Evolutionary conservation across 2,113 vertebrate species (phyloP), one percentile per base, ranked within the genome.

Genomic region (Hydrolagus affinis): DNA sequence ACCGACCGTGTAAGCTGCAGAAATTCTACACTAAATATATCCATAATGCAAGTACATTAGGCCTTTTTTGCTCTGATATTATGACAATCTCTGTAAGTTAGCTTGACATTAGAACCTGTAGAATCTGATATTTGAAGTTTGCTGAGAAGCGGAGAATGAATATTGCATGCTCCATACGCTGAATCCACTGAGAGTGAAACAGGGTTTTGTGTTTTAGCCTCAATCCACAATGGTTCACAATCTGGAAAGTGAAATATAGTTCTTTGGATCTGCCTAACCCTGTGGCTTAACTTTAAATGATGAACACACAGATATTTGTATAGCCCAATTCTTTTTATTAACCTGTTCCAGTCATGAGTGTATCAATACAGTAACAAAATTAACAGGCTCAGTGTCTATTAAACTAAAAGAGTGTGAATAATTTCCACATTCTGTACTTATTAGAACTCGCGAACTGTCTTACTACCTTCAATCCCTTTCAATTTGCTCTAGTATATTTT

Each of bases 61-160:
- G 72, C 57, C 57, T 62, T 44, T 64, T 83, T 21, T 66, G 25
- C 30, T 83, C 25, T 19, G 25, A 17, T 8, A 66, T 0, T 83
- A 17, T 66, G 62, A 66, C 3, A 30, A 83, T 11, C 9, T 83
- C 9, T 19, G 11, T 83, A 17, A 66, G 25, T 83, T 66, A 66
- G 62, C 60, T 28, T 83, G 17, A 64, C 66, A 28, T 1, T 8
- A 23, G 28, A 66, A 66, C 59, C n/a, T 32, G 17, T 19, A 64
- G 77, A 17, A 15, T 30, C 60, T 14, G 30, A 62, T 25, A 66
- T 83, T 83, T 66, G 19, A 30, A 30, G 91, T 89, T 86, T 86
- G 87, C 89, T 89, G 89, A 93, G 91, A 92, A 91, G 88, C 60
- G 57, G 60, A 78, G 92, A 90, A 92, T 90, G 92, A 91, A 92